Base-by-base conservation (phyloP, 2,113 vertebrate species). In the Opisthocomus hoazin region DNA sequence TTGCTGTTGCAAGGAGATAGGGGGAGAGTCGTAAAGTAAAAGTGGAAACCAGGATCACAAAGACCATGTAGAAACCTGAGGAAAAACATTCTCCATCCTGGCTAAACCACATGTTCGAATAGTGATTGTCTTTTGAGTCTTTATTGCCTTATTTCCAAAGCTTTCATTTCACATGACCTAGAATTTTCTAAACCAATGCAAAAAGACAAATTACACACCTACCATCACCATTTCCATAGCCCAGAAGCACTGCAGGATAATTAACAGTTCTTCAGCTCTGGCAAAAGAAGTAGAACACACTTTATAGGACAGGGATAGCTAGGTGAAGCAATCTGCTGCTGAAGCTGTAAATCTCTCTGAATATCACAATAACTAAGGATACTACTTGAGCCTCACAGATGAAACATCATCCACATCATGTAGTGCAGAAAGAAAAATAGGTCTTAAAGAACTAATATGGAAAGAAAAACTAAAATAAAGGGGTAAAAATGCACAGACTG, bases 151-250 rank as follows among this genome's bases (percentile, higher is more conserved):
- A 63, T 51, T 41, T 83, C 57, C 71, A 94, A 91, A 90, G n/a
- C 10, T 65, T 90, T 73, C 12, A 69, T 86, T 83, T 83, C 88
- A 71, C 16, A 84, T 57, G 54, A 91, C 82, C 92, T 87, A 80
- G 22, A 70, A 80, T 90, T 81, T 92, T 96, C 90, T 96, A 92
- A 96, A 74, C 68, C 95, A 89, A 93, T 50, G 83, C 94, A 95
- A 94, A 92, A 95, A 96, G 83, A 91, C 94, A 95, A 96, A 88
- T 92, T 90, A 92, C 84, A 96, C 92, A 95, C 93, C 96, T 93
- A 92, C 94, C 95, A 96, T 93, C 89, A 84, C 86, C 94, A 95
- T 66, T 96, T 94, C 24, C 78, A 96, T 48, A 97, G 95, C 91
- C 94, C 95, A 95, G 86, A 96, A 93, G 93, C 92, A 94, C 79